Base-by-base conservation (phyloP, 2,888 invertebrate species). In the Heliothis peltigera region DNA sequence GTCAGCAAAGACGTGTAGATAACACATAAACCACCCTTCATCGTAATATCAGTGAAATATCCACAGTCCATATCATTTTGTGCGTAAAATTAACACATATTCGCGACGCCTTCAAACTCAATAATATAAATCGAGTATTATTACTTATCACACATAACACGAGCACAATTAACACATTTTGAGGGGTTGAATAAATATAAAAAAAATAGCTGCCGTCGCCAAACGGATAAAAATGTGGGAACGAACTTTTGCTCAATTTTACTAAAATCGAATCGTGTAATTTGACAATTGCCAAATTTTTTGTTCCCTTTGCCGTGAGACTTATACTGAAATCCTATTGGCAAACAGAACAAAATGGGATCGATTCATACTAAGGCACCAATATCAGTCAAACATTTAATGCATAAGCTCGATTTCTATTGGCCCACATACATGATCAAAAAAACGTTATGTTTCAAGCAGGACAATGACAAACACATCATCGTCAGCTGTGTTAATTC, bases 1-100 rank as follows among this genome's bases (percentile, higher is more conserved):
- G 96, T 95, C 91, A 96, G 93, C 86, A 96, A 91, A 86, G 95
- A 95, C 94, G 96, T 96, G 89, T 96, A 96, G 85, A 96, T 93
- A 81, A 95, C 88, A 88, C 94, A 94, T 86, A 96, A 89, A 84
- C 95, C 95, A 89, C 95, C 94, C 95, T 95, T 96, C 96, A 96
- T 96, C 93, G 92, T 96, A 94, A 87, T 89, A 92, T 91, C 82
- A 93, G 74, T 90, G 89, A 91, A 86, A 92, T 89, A 92, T 92
- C 90, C 88, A 92, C 91, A 90, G 87, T 92, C 90, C 86, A 90
- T 93, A 92, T 81, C 95, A 95, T 95, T 95, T 93, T 93, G 92
- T 91, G 90, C 87, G 89, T 85, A 90, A 91, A 89, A 87, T 88
- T 89, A 92, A 87, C 85, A 90, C 91, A 91, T 91, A 85, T 72